Evolutionary conservation across 1,140 invertebrate species (phyloP), one percentile per base, ranked within the genome.

Genomic region (Tetramorium alpestre): DNA sequence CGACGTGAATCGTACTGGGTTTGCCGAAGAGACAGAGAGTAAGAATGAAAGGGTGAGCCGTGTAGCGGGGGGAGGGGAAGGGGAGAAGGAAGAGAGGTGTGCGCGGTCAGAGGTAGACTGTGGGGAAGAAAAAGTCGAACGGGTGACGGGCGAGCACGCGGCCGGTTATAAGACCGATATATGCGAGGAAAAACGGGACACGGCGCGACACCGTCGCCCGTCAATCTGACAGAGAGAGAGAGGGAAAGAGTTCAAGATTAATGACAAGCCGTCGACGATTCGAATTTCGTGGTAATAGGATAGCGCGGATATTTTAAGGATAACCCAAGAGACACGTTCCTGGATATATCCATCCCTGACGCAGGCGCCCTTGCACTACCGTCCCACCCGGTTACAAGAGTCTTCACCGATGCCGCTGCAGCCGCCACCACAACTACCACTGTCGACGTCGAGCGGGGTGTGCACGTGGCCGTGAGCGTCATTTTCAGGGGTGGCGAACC

Each of bases 281-380:
- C 90, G 87, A 93, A 93, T 93, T 92, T 91, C 88, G 91, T 90
- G 87, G 89, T 92, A 92, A 92, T 92, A 84, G 89, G 90, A 89
- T 91, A 88, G 81, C 86, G 65, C 47, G 86, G 86, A 76, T 90
- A 90, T 90, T 92, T 92, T 91, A 92, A 92, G 88, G 91, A 90
- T 92, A 91, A 89, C 88, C 89, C 89, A 85, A 69, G 90, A 91
- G 91, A 91, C 88, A 89, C 90, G 87, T 78, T 91, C 88, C 91
- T 89, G 86, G 67, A 62, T 89, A 85, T 5, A 33, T 91, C 82
- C 65, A 56, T 7, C 16, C 67, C 49, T 70, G 90, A 92, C 88
- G 90, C 91, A 91, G 65, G 90, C 90, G 90, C 89, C 33, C 64
- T 54, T 76, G 33, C 7, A 65, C 87, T 86, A 65, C 87, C 88